Evolutionary conservation across 2,888 invertebrate species (phyloP), one percentile per base, ranked within the genome.

Genomic region (Amblyjoppa fuscipennis): DNA sequence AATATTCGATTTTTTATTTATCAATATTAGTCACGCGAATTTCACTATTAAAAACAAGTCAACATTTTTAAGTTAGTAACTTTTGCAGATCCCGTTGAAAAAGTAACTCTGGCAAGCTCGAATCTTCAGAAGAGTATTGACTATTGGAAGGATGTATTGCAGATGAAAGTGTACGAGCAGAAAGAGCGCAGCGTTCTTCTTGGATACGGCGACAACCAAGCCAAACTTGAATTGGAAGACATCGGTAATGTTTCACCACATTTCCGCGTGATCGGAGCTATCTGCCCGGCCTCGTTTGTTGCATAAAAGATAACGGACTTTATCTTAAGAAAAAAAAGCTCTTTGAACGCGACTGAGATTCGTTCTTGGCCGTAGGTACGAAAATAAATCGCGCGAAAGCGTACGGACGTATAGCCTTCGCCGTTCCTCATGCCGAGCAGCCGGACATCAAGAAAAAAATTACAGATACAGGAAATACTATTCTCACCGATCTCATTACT

Each of bases 341-440:
- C 13, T 13, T 20, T 28, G n/a, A 25, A n/a, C 13, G 53, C 34
- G 20, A 71, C 31, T 25, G 31, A 45, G 34, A 28, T 64, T 53
- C 61, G 34, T 74, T 25, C 56, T 59, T 69, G 69, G 11, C 68
- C 25, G 9, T 93, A 96, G 97, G 95, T 84, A 94, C 93, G 73
- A 94, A 96, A 49, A 95, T 99, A 3, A 96, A 98, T 92, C 97
- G 97, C 88, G 98, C 97, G 1, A 96, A 97, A 92, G 99, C 99
- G 0, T 99, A 98, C 95, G 99, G 99, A 0, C 96, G 99, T 81
- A 98, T 99, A 90, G 99, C 99, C 0, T 99, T 99, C 94, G 96
- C 98, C 0, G 97, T 98, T 89, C 99, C 99, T 0, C 95, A 95
- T 88, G 95, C 95, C 16, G 95, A 98, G 90, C 97, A 99, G 91